These are phyloP conservation scores for Albula goreensis DNA, from an alignment of 2,113 vertebrate species.

Conservation along the genomic window DNA sequence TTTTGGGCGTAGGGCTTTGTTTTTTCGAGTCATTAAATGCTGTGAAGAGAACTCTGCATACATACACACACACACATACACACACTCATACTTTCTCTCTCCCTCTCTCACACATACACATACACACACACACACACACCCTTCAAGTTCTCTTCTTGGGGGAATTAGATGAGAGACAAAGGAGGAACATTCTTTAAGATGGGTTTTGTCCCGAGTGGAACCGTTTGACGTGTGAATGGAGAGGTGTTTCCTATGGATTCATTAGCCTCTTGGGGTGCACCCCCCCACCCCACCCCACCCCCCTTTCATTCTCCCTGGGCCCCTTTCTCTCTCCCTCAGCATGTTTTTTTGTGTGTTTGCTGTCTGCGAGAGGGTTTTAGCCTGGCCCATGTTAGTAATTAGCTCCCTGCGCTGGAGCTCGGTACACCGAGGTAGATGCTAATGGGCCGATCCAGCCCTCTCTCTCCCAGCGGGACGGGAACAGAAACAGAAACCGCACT, in stretches of 20 bases:
- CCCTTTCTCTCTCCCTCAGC: conserved; percentile 79
- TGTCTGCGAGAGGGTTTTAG: conserved; percentile 86
- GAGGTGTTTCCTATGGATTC: conserved; percentile 96
- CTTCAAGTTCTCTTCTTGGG: conserved; percentile 84
- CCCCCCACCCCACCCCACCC: conserved; percentile 74
- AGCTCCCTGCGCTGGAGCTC: conserved; percentile 89
- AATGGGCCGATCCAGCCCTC: conserved; percentile 78
- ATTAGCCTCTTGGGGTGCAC: conserved; percentile 89
- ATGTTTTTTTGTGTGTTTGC: conserved; percentile 79
- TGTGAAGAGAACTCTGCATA: conserved; percentile 19
- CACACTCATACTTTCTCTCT: conserved; percentile 6
- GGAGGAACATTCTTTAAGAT: conserved; percentile 88
- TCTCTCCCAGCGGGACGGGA: conserved; percentile 78
- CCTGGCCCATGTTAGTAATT: conserved; percentile 90
- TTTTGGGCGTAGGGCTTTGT: neutral
- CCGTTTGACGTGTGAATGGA: conserved; percentile 91
- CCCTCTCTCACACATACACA: conserved; percentile 76
- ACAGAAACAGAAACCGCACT: conserved; percentile 77
- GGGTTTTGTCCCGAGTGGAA: conserved; percentile 89
- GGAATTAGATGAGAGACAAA: conserved; percentile 94
- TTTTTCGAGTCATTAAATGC: conserved; percentile 23
- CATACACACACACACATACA: neutral
- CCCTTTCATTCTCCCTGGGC: conserved; percentile 68
- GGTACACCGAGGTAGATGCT: conserved; percentile 86
- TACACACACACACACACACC: conserved; percentile 82